Base-by-base conservation (phyloP, 2,113 vertebrate genomes). In the Sylvietta virens region DNA sequence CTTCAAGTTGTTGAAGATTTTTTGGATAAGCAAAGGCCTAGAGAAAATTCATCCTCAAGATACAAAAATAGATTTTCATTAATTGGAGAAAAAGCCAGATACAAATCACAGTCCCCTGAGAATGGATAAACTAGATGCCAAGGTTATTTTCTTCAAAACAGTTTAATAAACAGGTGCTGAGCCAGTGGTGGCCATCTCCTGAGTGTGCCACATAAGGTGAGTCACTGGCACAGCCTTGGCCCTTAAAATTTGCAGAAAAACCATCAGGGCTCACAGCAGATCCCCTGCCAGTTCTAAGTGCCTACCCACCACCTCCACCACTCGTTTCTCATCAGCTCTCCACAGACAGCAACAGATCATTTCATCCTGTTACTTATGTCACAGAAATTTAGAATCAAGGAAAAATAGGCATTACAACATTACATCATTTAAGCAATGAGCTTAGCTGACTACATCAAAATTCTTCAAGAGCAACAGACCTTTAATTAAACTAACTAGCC, bases 131-230 rank as follows among this genome's bases (percentile, higher is more conserved):
- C n/a, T 57, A 67, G 11, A 64, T 13, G 26, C 6, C 92, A 90
- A 77, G 51, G 72, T 74, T 92, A 77, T 60, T 86, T 94, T 86
- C 74, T 70, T 77, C 50, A n/a, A 37, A 87, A 57, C 58, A 24
- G 26, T 61, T 94, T 64, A 86, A 86, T 27, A 88, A 94, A 57
- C 80, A 86, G 76, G 33, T 78, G 64, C 70, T 71, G 81, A 88
- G 57, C 72, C 1, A 0, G 17, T 18, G 37, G 39, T 48, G 30
- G 15, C 40, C 6, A 5, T 78, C 60, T 74, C 89, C 44, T 0
- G 0, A 58, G 44, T 3, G 0, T 31, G 31, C 27, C 27, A 54
- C 44, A 60, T 0, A 0, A 94, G 47, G 33, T 0, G 0, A 66
- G 37, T 30, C 0, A 0, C 80, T 76, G 76, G 72, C 60, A 56